Evolutionary conservation across 1,140 invertebrate species (phyloP).

Genomic region (Tribolium madens): DNA sequence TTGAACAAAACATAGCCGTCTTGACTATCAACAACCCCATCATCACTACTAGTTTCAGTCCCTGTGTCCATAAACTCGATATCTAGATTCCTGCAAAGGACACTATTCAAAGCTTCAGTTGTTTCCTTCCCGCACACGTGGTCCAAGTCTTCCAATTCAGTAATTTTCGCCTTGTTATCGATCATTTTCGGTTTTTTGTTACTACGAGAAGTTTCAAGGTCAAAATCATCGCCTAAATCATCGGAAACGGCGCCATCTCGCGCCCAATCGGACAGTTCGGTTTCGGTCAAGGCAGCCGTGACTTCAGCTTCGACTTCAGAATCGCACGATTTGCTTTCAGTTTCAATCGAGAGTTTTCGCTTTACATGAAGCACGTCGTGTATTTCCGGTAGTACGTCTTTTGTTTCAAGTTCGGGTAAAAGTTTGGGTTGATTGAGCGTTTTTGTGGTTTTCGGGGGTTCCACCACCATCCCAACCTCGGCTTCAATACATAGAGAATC

Average conservation of each 20-base stretch:
- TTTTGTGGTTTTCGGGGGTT: constrained; percentile 60
- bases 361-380: constrained; percentile 57
- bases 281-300: constrained; percentile 81
- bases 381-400: constrained; percentile 54
- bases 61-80: constrained; percentile 85
- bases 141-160: constrained; percentile 55
- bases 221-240: constrained; percentile 76
- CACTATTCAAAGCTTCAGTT: constrained; percentile 62
- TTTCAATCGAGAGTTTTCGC: constrained; percentile 47
- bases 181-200: constrained; percentile 62
- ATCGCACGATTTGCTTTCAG: constrained; percentile 58
- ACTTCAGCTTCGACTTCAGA: constrained; percentile 73
- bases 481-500: constrained; percentile 49
- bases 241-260: constrained; percentile 81
- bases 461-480: neutral
- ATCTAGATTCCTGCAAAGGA: constrained; percentile 64
- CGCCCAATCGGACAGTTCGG: constrained; percentile 88
- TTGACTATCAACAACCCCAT: constrained; percentile 70
- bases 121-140: constrained; percentile 66
- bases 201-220: constrained; percentile 66
- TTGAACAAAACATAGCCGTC: constrained; percentile 79
- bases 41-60: constrained; percentile 73
- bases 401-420: constrained; percentile 60
- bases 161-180: constrained; percentile 55
- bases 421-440: constrained; percentile 63